Conservation (phyloP, 2,113 vertebrate species). For the Mustela nigripes region DNA sequence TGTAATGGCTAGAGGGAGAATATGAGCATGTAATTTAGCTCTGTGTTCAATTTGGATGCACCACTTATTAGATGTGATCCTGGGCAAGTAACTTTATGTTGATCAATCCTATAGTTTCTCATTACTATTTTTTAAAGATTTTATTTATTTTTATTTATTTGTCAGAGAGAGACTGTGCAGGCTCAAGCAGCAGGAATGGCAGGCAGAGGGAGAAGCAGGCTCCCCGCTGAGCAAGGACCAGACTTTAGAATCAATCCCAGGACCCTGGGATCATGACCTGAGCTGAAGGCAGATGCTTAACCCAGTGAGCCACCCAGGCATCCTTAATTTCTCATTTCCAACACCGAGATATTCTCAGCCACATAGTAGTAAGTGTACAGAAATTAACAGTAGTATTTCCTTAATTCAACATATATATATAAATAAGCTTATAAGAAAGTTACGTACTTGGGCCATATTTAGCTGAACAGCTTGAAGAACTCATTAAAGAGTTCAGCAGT, state of each 20-base stretch:
- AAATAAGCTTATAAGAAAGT: not conserved
- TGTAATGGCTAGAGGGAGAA: not conserved
- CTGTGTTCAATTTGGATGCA: not conserved
- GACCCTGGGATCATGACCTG: not conserved
- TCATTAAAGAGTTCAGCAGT: not conserved
- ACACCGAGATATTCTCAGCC: not conserved
- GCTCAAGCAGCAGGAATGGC: not conserved
- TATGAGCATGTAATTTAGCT: not conserved
- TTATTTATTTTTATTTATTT: not conserved
- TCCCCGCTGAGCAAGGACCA: not conserved
- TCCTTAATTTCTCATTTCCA: not conserved
- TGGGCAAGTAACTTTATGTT: not conserved
- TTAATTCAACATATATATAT: not conserved
- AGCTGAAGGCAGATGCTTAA: not conserved
- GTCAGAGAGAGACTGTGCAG: not conserved
- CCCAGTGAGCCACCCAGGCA: not conserved
- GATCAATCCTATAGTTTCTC: not conserved
- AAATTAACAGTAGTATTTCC: not conserved
- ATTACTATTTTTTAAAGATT: not conserved
- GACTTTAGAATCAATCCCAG: rapidly evolving
- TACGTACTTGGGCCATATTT: not conserved
- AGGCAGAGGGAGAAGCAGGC: not conserved
- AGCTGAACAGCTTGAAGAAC: not conserved
- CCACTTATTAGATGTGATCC: not conserved
- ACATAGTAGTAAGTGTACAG: not conserved